These are phyloP conservation scores for Momotus momota DNA, from an alignment of 2,797 vertebrate species.

Conservation along the genomic window DNA sequence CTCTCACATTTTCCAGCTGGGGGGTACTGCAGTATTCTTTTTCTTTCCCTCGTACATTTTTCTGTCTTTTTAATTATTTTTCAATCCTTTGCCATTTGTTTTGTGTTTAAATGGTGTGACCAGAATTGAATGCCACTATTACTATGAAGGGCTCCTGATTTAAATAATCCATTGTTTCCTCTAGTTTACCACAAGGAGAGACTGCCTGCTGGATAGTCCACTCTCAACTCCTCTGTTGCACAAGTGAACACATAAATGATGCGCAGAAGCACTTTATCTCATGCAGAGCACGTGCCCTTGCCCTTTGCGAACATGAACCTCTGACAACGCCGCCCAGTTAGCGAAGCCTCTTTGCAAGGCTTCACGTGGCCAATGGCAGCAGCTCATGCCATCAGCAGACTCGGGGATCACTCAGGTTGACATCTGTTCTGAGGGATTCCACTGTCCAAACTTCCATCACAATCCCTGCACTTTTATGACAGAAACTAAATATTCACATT, in stretches of 20 bases:
- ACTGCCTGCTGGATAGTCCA: not conserved
- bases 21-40: not conserved
- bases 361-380: not conserved
- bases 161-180: not conserved
- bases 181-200: not conserved
- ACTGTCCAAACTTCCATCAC: not conserved
- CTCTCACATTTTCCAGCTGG: not conserved
- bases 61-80: not conserved
- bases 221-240: not conserved
- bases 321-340: not conserved
- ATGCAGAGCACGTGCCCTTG: not conserved
- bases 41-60: not conserved
- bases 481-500: not conserved
- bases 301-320: not conserved
- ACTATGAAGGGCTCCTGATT: not conserved
- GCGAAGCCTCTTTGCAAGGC: not conserved
- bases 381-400: fast-evolving
- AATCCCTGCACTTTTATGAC: not conserved
- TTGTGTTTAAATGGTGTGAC: not conserved
- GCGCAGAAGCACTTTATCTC: not conserved
- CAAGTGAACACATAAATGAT: fast-evolving
- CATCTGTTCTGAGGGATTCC: not conserved
- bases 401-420: not conserved
- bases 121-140: not conserved
- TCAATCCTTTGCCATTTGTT: not conserved